Percentiles rank a stretch among this genome's conserved stretches.
Conservation (phyloP, 2,888 invertebrate genomes). For the Odontocerum albicorne region DNA sequence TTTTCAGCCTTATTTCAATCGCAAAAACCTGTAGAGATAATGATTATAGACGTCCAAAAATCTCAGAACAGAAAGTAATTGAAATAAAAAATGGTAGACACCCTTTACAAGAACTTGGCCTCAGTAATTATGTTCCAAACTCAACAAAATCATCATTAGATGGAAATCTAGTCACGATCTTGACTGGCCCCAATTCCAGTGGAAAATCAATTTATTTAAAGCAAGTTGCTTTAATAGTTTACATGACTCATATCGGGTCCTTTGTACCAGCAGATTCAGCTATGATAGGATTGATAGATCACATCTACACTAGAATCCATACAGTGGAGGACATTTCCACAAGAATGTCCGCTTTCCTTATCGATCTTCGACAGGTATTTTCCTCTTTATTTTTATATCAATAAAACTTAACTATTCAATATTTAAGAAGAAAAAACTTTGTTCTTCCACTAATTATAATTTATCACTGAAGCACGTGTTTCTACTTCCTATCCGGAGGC, state of each 20-base stretch:
- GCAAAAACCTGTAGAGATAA: constrained; percentile 66
- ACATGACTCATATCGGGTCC: constrained; percentile 86
- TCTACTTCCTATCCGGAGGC: too few relatives aligned
- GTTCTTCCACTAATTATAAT: too few relatives aligned
- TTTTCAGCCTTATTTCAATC: constrained; percentile 65
- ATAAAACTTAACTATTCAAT: background rate
- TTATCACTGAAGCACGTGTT: too few relatives aligned
- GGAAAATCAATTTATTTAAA: constrained; percentile 93
- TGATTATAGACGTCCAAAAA: constrained; percentile 64
- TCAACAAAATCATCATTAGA: constrained; percentile 62
- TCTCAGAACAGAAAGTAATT: constrained; percentile 60
- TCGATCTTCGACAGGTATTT: constrained; percentile 81
- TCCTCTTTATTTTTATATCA: too few relatives aligned
- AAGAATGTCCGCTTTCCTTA: constrained; percentile 83
- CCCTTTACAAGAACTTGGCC: constrained; percentile 71
- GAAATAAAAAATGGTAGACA: constrained; percentile 71
- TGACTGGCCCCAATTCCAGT: constrained; percentile 89
- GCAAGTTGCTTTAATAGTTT: constrained; percentile 78
- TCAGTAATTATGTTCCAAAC: constrained; percentile 73
- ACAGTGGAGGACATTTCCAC: constrained; percentile 75
- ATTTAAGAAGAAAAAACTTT: background rate
- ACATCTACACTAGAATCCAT: constrained; percentile 76
- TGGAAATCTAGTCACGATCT: constrained; percentile 67
- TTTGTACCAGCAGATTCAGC: constrained; percentile 83
- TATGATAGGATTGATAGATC: constrained; percentile 68